Percentiles rank a stretch among this genome's conserved stretches.
Evolutionary conservation across 2,797 vertebrate genomes (phyloP).

Genomic region (Microctenopoma lineatum): DNA sequence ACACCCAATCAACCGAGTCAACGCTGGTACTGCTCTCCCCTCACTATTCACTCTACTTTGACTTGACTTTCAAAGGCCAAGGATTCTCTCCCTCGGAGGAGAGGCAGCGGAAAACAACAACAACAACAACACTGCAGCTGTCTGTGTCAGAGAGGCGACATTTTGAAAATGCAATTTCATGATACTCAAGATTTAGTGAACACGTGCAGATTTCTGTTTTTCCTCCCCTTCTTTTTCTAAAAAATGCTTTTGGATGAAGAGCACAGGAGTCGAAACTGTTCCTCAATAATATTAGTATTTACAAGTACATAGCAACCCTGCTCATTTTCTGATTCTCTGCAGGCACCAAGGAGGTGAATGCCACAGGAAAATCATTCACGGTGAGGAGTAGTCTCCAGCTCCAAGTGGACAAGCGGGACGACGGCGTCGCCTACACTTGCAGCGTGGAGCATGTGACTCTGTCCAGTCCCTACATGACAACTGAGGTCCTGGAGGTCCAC

Average conservation of each 20-base stretch:
- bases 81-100: slow-evolving; percentile 67
- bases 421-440: slow-evolving; percentile 93
- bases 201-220: slow-evolving; percentile 25
- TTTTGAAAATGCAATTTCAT: slow-evolving; percentile 45
- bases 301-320: neutral
- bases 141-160: slow-evolving; percentile 48
- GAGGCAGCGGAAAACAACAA: slow-evolving; percentile 50
- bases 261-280: slow-evolving; percentile 6
- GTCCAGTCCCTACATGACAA: slow-evolving; percentile 92
- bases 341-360: slow-evolving; percentile 91
- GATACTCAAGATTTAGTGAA: slow-evolving; percentile 36
- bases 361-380: slow-evolving; percentile 92
- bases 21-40: slow-evolving; percentile 55
- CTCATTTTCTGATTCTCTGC: slow-evolving; percentile 57
- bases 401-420: slow-evolving; percentile 90
- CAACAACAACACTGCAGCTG: slow-evolving; percentile 50
- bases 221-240: slow-evolving; percentile 10
- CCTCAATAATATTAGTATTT: slow-evolving; percentile 11
- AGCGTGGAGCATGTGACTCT: slow-evolving; percentile 95
- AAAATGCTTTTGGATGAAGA: slow-evolving; percentile 17
- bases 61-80: slow-evolving; percentile 75
- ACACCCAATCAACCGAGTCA: slow-evolving; percentile 76
- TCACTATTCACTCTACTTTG: slow-evolving; percentile 66
- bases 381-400: slow-evolving; percentile 93
- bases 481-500: slow-evolving; percentile 97